Percentiles rank a stretch among this genome's conserved stretches.
Evolutionary conservation across 2,113 vertebrate species (phyloP).

Genomic region (Pseudorasbora parva): DNA sequence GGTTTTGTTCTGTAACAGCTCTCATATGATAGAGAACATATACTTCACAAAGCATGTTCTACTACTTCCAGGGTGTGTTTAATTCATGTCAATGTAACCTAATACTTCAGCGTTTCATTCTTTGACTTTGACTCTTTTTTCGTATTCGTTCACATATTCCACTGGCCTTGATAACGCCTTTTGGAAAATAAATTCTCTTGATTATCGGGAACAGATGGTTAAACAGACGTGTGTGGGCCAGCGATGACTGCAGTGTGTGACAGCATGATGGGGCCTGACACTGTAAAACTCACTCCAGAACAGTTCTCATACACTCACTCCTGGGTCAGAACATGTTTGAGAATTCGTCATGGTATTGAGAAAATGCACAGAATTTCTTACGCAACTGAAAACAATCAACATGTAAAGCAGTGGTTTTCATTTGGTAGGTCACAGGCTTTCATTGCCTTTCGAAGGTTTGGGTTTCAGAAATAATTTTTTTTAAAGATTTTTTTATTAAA

Average conservation of each 20-base stretch:
- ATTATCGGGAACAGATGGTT: slow-evolving; percentile 61
- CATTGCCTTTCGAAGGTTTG: background rate
- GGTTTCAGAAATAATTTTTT: no score
- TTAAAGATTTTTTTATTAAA: no score
- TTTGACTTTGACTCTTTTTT: slow-evolving; percentile 36
- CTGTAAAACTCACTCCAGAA: slow-evolving; percentile 46
- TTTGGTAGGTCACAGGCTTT: background rate
- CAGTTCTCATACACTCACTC: slow-evolving; percentile 26
- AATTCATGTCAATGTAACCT: slow-evolving; percentile 21
- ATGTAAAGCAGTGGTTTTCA: background rate
- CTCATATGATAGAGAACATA: slow-evolving; percentile 7
- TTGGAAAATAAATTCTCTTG: slow-evolving; percentile 46
- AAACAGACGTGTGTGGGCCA: slow-evolving; percentile 61
- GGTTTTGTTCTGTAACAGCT: background rate
- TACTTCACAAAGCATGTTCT: background rate
- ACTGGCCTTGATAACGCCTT: slow-evolving; percentile 52
- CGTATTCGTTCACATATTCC: slow-evolving; percentile 38
- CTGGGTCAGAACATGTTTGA: slow-evolving; percentile 15
- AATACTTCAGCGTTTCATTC: slow-evolving; percentile 3
- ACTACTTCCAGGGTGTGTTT: slow-evolving; percentile 37
- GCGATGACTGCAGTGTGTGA: slow-evolving; percentile 45
- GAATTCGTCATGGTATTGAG: background rate
- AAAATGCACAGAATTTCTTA: background rate
- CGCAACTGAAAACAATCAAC: background rate
- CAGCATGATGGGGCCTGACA: slow-evolving; percentile 39